These are phyloP conservation scores for Progne subis DNA, from an alignment of 2,113 vertebrate species.

Conservation along the genomic window DNA sequence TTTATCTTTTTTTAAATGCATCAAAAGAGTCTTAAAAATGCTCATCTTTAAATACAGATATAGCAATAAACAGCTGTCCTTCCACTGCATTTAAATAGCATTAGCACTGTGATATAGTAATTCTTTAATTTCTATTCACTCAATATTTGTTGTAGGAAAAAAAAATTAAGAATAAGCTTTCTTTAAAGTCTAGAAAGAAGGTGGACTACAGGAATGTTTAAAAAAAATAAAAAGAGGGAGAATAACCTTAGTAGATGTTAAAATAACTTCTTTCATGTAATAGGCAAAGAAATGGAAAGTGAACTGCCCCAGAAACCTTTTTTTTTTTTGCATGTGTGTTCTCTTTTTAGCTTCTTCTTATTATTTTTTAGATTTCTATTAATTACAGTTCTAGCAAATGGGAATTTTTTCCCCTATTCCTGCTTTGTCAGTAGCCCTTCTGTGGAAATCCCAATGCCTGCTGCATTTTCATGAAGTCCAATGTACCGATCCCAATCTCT, in stretches of 20 bases:
- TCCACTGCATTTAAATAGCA: background rate
- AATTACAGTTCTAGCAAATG: background rate
- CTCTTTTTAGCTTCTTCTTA: background rate
- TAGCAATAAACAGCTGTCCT: background rate
- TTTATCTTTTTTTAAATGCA: background rate
- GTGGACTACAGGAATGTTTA: background rate
- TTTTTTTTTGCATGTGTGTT: accelerated
- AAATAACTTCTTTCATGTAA: background rate
- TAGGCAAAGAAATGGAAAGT: background rate
- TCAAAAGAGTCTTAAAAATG: background rate
- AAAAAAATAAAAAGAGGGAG: background rate
- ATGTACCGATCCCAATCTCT: background rate
- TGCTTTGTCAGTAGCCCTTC: background rate
- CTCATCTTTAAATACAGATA: background rate
- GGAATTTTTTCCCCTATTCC: background rate
- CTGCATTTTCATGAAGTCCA: background rate
- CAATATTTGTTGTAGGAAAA: background rate
- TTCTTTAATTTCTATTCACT: background rate
- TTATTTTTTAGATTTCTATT: background rate
- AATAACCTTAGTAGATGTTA: background rate
- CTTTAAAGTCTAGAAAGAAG: background rate
- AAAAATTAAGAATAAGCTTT: background rate
- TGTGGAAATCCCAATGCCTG: background rate
- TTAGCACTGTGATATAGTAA: background rate
- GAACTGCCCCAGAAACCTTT: background rate